A percentile compares a stretch with the other conserved stretches of the same genome.
Evolutionary conservation across 2,797 vertebrate species (phyloP).

Genomic region (Falco rusticolus): DNA sequence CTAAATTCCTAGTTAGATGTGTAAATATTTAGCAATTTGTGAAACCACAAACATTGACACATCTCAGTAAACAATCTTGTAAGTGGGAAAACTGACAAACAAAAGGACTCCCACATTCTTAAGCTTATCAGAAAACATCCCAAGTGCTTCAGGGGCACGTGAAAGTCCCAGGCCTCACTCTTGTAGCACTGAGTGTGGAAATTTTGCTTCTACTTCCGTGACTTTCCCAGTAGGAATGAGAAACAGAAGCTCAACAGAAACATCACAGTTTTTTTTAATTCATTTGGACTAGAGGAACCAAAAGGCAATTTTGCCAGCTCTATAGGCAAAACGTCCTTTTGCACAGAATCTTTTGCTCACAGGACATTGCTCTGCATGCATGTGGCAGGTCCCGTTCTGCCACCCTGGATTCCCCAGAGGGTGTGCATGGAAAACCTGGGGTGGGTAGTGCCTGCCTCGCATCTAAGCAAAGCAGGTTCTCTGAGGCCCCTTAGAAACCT

Average conservation of each 20-base stretch:
- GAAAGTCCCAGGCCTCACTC: not conserved
- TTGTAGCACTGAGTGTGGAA: not conserved
- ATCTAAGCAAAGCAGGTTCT: not conserved
- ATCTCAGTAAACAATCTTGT: not conserved
- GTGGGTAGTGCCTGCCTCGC: not conserved
- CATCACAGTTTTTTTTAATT: not conserved
- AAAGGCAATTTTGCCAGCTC: not conserved
- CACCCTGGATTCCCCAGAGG: not conserved
- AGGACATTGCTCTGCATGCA: not conserved
- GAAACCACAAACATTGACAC: constrained; percentile 4
- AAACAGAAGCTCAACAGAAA: not conserved
- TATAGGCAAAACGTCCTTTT: not conserved
- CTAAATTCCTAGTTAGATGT: not conserved
- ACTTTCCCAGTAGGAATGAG: not conserved
- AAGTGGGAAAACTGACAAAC: constrained; percentile 31
- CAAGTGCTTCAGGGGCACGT: not conserved
- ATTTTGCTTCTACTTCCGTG: not conserved
- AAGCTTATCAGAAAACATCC: not conserved
- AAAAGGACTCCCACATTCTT: not conserved
- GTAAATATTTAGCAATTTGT: not conserved
- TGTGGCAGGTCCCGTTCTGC: not conserved
- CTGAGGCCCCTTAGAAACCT: not conserved
- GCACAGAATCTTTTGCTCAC: not conserved
- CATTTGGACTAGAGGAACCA: not conserved
- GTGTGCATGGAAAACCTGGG: not conserved